Base-by-base conservation (phyloP, 2,888 invertebrate genomes). In the Thymelicus sylvestris region DNA sequence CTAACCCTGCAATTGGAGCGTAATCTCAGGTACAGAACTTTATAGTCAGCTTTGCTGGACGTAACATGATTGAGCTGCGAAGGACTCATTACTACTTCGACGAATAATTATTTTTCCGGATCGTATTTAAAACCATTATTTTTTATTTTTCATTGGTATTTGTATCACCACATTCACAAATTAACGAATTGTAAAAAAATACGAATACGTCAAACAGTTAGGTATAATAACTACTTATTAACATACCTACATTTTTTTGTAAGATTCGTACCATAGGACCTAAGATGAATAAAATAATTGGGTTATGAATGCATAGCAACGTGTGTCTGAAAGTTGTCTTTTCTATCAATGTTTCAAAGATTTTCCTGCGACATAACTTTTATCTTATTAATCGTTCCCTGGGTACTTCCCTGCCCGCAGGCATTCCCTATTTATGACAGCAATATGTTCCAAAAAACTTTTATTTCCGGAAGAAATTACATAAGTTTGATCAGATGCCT, bases 331-430 rank as follows among this genome's bases (percentile, higher is more conserved):
- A 48, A 13, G 13, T 6, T n/a, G 3, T 10, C 47, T 50, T 15
- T 13, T 50, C 15, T 52, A 52, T 52, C 3, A 19, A 7, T 7
- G 7, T 52, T 52, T 7, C 50, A 52, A 52, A 19, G 15, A 52
- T 52, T 52, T 52, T 1, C 5, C 15, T 15, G 1, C 48, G 12
- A 48, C 50, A 50, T 50, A 50, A 31, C 50, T 64, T 15, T 38
- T 50, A 50, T 50, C 50, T 64, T 50, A 64, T 64, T 48, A 64
- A 64, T 38, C 50, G 50, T 64, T 64, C 63, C 63, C 63, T 50
- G n/a, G 63, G 38, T 13, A 50, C 13, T 64, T 13, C 15, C 38
- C 2, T 7, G 63, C 48, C 48, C 31, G n/a, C 7, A 39, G 63
- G 50, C 48, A 38, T n/a, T 48, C 63, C 38, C 38, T 48, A 50